Evolutionary conservation across 1,140 invertebrate genomes (phyloP).

Genomic region (Brachionus koreanus): DNA sequence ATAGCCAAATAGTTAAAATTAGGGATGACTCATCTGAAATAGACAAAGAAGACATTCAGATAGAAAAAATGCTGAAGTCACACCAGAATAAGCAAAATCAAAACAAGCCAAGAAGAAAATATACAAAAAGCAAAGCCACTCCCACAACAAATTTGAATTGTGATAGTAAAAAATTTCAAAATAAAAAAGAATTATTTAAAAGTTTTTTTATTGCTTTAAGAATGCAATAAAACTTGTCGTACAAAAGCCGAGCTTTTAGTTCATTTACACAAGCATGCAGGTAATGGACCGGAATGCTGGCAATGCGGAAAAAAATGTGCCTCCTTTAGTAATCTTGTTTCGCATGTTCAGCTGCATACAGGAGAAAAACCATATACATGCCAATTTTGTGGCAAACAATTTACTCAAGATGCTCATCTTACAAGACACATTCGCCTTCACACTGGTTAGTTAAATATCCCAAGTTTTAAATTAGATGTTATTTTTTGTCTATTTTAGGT

Average conservation of each 20-base stretch:
- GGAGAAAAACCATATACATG: conserved; percentile 44
- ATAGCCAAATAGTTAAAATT: not conserved
- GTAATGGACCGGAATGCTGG: conserved; percentile 35
- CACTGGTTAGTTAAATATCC: conserved; percentile 66
- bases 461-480: conserved; percentile 18
- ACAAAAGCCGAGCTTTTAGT: conserved; percentile 37
- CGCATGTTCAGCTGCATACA: conserved; percentile 40
- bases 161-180: conserved; percentile 13
- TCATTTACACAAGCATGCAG: conserved; percentile 25
- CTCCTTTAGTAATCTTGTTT: conserved; percentile 36
- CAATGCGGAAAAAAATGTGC: conserved; percentile 42
- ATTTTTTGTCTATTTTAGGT: conserved; percentile 47
- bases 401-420: conserved; percentile 93
- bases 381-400: conserved; percentile 78
- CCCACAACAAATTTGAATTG: conserved; percentile 13
- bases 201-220: not conserved
- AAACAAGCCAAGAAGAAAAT: conserved; percentile 3
- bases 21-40: not conserved
- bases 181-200: not conserved
- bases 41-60: conserved; percentile 4
- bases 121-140: conserved; percentile 11
- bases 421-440: conserved; percentile 91
- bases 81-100: not conserved
- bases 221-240: conserved; percentile 39
- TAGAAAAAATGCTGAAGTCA: not conserved